Evolutionary conservation across 2,113 vertebrate species (phyloP), one percentile per base, ranked within the genome.

Genomic region (Dryoscopus gambensis): DNA sequence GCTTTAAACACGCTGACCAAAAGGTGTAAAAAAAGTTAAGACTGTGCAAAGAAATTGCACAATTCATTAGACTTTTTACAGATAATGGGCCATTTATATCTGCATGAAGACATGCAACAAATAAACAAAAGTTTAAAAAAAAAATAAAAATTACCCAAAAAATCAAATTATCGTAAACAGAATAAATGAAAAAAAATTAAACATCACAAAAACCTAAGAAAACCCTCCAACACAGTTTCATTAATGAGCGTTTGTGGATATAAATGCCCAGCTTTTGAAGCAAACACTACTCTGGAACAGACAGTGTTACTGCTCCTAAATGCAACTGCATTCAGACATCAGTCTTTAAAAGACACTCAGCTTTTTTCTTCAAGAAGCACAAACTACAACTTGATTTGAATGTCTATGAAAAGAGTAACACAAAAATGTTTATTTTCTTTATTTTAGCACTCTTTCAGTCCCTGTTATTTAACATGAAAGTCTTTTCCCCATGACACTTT

Each of bases 141-240:
- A 3, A 10, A 40, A 40, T 31, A 21, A 31, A 40, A 68, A 21
- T 14, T 71, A 6, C 2, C 17, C 22, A 11, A 13, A 69, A 39
- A 39, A 28, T 39, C 5, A 19, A 69, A 14, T 11, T 2, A 57
- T 18, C 19, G 42, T 6, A 10, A 65, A 60, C 11, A 0, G 20
- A 85, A 30, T 56, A 75, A 91, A 33, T 10, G 7, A 70, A 80
- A 6, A 59, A 5, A 68, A 78, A 11, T 13, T 12, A 76, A 40
- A 20, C 2, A 40, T 6, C 31, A 33, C 52, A 57, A 7, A 87
- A 86, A 59, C 13, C 6, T 7, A 78, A 82, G 56, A n/a, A 5
- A 63, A 33, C 1, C 3, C 11, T 31, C 27, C 27, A 69, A 5
- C 4, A 31, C 0, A 9, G 19, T 31, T 44, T 60, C 27, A 44